These are phyloP conservation scores for Diploscapter pachys DNA, from an alignment of 1,140 invertebrate genomes.

Conservation along the genomic window DNA sequence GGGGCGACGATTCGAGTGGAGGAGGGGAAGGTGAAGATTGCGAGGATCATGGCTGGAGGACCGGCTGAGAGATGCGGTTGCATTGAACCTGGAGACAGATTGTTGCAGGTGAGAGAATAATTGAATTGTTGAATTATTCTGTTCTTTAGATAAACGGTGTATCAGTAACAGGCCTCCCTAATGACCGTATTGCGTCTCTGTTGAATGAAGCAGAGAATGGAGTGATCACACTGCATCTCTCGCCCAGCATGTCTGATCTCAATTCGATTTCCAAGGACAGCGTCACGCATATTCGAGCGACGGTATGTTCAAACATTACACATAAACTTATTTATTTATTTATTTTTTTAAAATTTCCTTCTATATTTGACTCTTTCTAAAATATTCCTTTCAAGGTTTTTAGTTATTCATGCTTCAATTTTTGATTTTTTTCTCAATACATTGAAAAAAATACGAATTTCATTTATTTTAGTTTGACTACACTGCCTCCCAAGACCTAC, in stretches of 20 bases:
- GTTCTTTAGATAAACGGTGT: constrained; percentile 70
- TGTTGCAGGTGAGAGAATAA: constrained; percentile 73
- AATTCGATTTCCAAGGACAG: constrained; percentile 21
- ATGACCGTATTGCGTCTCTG: constrained; percentile 34
- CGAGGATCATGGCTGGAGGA: constrained; percentile 89
- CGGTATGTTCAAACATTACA: constrained; percentile 49
- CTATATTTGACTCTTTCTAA: no score
- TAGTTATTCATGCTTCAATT: no score
- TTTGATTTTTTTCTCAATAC: no score
- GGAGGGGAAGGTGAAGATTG: constrained; percentile 83
- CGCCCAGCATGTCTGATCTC: constrained; percentile 71
- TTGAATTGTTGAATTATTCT: no score
- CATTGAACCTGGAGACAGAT: constrained; percentile 70
- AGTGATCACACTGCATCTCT: constrained; percentile 89
- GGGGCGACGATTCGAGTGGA: constrained; percentile 27
- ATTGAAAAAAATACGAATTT: neutral
- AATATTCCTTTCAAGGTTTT: no score
- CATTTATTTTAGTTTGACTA: constrained; percentile 75
- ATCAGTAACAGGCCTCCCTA: constrained; percentile 72
- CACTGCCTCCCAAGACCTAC: constrained; percentile 75
- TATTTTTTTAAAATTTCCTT: no score
- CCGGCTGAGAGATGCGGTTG: constrained; percentile 77
- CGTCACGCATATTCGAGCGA: constrained; percentile 66
- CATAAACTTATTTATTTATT: no score
- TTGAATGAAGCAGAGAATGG: constrained; percentile 79